Base-by-base conservation (phyloP, 2,113 vertebrate species). In the Pteropus alecto region DNA sequence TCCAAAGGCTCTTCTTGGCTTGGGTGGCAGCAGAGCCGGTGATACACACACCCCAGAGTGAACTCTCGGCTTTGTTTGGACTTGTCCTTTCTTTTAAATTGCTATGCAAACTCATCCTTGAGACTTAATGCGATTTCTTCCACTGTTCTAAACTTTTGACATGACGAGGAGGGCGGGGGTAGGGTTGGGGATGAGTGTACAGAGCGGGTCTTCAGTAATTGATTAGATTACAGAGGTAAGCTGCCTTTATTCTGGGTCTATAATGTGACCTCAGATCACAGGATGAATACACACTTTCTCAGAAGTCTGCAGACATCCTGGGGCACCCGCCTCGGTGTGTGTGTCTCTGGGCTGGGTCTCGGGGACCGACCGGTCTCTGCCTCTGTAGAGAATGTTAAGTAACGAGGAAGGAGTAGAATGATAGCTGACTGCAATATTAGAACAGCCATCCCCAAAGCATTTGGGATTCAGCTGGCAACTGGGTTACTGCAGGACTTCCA, bases 341-440 rank as follows among this genome's bases (percentile, higher is more conserved):
- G 3, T 11, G 71, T 48, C 11, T 0, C 41, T n/a, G 26, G 7
- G 33, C 81, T 2, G 3, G 12, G 51, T 5, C 63, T 26, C 1
- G 5, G 38, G 51, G 51, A 15, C 67, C 0, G 43, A 15, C 60
- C 1, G 0, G 3, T 26, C 67, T 3, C 22, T 65, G 51, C 78
- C 60, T 77, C 56, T 73, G 30, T 7, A 19, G 60, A 48, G 51
- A 38, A 13, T 2, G 35, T 21, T 5, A 38, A 38, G 41, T n/a
- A 13, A 8, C 0, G 0, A 14, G 46, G 65, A 22, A 38, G 63
- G 30, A 73, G 24, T 22, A 6, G 28, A n/a, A 5, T 24, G 43
- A 19, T 1, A 21, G 58, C 33, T 28, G 18, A 18, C 8, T 56
- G 43, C 43, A 63, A 2, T 30, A 1, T 48, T 33, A 46, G 65